Base-by-base conservation (phyloP, 2,888 invertebrate genomes). In the Drosophila paramelanica region DNA sequence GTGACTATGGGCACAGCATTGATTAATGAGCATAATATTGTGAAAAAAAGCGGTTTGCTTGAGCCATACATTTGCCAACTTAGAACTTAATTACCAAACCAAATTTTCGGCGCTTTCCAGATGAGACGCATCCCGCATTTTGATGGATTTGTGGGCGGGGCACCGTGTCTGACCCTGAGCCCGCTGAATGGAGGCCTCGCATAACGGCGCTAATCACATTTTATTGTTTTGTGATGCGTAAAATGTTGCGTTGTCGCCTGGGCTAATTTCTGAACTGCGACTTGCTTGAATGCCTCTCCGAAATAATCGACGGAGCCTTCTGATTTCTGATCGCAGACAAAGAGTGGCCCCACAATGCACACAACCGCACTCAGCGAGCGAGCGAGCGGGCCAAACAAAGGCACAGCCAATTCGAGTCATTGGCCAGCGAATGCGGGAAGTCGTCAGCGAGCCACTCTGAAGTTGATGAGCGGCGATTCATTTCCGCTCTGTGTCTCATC, bases 181-280 rank as follows among this genome's bases (percentile, higher is more conserved):
- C 20, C 20, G 20, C 3, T 20, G 20, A 2, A 1, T 20, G 20
- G 20, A 20, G 8, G 41, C 13, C 39, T 41, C 49, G 67, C 74
- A 65, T 64, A 75, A 61, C 77, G 71, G 71, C 64, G 70, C 84
- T 84, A 87, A 87, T 87, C 85, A 87, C 79, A 56, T 55, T 77
- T 73, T 65, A 85, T 87, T 87, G 81, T 85, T 71, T 85, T 85
- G 85, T 77, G 88, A 85, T 77, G 85, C 88, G 81, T 87, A 73
- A 85, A 87, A 85, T 82, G 65, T 64, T 73, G 53, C 62, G 65
- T 43, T 58, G 57, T 53, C 47, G 57, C 42, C 58, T 58, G 27
- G 61, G 80, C 73, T 72, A 83, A 68, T 74, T 79, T 77, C 23
- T 39, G 42, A 47, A 62, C 56, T 41, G 71, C 78, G 80, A 74